Evolutionary conservation across 2,113 vertebrate genomes (phyloP), one percentile per base, ranked within the genome.

Genomic region (Parotia lawesii): DNA sequence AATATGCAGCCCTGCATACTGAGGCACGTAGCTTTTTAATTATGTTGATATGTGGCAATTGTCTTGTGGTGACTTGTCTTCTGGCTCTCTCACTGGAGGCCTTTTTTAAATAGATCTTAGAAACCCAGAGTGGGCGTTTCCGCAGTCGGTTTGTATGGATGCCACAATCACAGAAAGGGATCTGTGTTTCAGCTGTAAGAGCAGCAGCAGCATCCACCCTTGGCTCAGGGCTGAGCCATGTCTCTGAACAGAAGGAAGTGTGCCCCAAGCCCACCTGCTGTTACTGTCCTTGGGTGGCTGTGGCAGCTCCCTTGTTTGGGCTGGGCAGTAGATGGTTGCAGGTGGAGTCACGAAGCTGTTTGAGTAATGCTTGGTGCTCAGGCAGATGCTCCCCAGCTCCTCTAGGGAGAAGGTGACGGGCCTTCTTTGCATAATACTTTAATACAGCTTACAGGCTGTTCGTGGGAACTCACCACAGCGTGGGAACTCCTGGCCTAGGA

Each of bases 41-140:
- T 95, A 95, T 86, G 90, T 94, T 97, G 93, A 94, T 95, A 80
- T 80, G 89, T 95, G 94, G 94, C 93, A 94, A 2, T 91, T 97
- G 94, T 94, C 94, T 95, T 97, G 93, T 94, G 91, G 87, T 96
- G 94, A 93, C 94, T 96, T 96, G 96, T 94, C 85, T 95, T 58
- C 91, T 96, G 90, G 75, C 76, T 95, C 69, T 65, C 0, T 0
- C 70, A 53, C 93, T 78, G 73, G 40, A 90, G 86, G 69, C 89
- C 37, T 89, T 86, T 93, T 72, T 89, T 1, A 87, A 93, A 89
- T 84, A 51, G 1, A 4, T 81, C 69, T 93, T 86, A 86, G 72
- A 92, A 96, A 73, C 83, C 44, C 56, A 28, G 48, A 71, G 66
- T 47, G 76, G 92, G 90, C 0, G 65, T 96, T 96, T 58, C 85